Evolutionary conservation across 2,113 vertebrate species (phyloP), one percentile per base, ranked within the genome.

Genomic region (Gopherus evgoodei): DNA sequence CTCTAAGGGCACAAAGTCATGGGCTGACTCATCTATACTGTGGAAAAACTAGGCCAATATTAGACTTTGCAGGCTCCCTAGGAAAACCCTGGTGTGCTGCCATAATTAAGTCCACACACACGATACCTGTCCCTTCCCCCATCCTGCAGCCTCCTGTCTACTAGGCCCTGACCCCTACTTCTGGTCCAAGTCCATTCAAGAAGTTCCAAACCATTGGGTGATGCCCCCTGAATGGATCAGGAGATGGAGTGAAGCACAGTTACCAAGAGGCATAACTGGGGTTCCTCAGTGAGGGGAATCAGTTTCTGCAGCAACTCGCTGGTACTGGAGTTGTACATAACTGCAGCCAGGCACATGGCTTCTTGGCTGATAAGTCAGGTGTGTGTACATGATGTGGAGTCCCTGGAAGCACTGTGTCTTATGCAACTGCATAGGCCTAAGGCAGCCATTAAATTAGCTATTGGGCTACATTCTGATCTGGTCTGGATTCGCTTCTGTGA

Each of bases 181-280:
- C 35, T 76, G 38, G 42, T 22, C 72, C 22, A 22, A 44, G 3
- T 76, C 72, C 42, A 44, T 44, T 44, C 42, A 3, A 13, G 21
- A 75, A 25, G 19, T 24, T 44, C 72, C 72, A 76, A 25, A 25
- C 72, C 42, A 10, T 21, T n/a, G 31, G 35, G 72, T 24, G 42
- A 44, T 7, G 1, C 22, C n/a, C 8, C 21, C 21, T 38, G 38
- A 75, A 38, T 10, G 24, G 81, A 25, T 8, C 5, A 44, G 13
- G 12, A 53, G 3, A n/a, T 10, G n/a, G 53, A 11, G 22, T 83
- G 62, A 84, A 24, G 29, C 49, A 50, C 78, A 0, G 0, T 29
- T 57, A 17, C 44, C 5, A 83, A 80, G 72, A 2, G 0, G 8
- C 31, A 0, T 0, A n/a, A 14, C 59, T 9, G 13, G 8, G 14